Conservation (phyloP, 92 coral and sea anemone species). For the Epizoanthus rinbou region DNA sequence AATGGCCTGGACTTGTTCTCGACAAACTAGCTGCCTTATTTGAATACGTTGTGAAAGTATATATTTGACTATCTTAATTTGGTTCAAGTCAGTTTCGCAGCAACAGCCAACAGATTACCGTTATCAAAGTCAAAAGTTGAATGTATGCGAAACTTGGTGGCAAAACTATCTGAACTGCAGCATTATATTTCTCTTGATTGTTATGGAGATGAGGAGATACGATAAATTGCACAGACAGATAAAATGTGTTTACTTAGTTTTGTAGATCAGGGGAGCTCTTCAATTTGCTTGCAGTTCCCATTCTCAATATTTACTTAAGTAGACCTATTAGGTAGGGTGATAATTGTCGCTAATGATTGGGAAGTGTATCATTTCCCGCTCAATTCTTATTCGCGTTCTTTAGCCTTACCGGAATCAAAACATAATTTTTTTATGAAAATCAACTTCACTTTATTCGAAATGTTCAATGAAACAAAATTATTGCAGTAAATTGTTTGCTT, state of each 20-base stretch:
- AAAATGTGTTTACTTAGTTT: constrained; percentile 3
- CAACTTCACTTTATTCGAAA: constrained; percentile 5
- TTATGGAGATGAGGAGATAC: background rate
- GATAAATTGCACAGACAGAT: background rate
- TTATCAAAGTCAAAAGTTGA: no score
- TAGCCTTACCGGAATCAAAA: constrained; percentile 1
- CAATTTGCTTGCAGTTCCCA: constrained; percentile 10
- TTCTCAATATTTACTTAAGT: constrained; percentile 3
- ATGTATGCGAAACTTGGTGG: no score
- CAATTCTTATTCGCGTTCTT: background rate
- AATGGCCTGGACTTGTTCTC: background rate
- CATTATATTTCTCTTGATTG: no score
- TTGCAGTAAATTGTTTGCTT: background rate
- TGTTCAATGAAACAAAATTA: constrained; percentile 26
- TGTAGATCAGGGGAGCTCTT: background rate
- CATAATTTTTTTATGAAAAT: background rate
- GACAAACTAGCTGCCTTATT: background rate
- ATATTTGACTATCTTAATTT: no score
- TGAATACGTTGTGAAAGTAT: background rate
- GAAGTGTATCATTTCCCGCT: constrained; percentile 29
- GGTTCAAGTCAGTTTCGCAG: no score
- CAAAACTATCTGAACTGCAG: no score
- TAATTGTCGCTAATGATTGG: constrained; percentile 17
- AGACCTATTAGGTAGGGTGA: background rate
- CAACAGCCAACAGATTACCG: no score